Conservation (phyloP, 2,888 invertebrate genomes). For the Hirtodrosophila histrioides region DNA sequence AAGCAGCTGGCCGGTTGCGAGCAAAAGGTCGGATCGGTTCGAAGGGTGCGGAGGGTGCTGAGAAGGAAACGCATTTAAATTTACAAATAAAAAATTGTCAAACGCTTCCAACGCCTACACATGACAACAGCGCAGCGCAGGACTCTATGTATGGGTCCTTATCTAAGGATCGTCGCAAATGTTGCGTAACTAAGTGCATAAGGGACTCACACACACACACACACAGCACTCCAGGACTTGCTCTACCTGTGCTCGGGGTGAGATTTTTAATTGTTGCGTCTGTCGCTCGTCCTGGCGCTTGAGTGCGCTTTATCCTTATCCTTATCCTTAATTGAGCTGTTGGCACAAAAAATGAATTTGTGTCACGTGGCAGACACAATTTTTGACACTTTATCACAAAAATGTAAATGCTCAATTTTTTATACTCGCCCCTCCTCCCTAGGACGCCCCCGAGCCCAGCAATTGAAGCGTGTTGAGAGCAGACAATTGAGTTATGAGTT, state of each 20-base stretch:
- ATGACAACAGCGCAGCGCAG: conserved; percentile 4
- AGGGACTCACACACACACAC: conserved; percentile 17
- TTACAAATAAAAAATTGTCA: conserved; percentile 67
- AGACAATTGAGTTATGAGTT: conserved; percentile 59
- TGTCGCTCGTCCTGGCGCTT: conserved; percentile 16
- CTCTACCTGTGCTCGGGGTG: conserved; percentile 39
- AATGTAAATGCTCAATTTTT: conserved; percentile 48
- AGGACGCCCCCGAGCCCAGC: conserved; percentile 2
- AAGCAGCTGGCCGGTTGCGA: conserved; percentile 53
- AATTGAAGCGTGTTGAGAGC: conserved; percentile 65
- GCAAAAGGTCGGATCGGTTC: background rate
- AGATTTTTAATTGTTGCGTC: conserved; percentile 71
- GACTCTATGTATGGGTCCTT: conserved; percentile 33
- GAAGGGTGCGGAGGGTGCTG: conserved; percentile 22
- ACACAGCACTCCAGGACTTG: conserved; percentile 1
- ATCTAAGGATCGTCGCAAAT: conserved; percentile 65
- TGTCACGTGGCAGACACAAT: conserved; percentile 43
- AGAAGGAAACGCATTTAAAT: conserved; percentile 63
- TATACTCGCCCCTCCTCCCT: background rate
- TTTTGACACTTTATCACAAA: conserved; percentile 66
- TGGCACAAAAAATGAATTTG: conserved; percentile 32
- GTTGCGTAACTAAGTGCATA: conserved; percentile 76
- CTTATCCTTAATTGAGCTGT: conserved; percentile 65
- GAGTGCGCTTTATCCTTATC: conserved; percentile 22
- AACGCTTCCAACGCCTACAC: conserved; percentile 55